Percentiles rank a stretch among this genome's conserved stretches.
Conservation (phyloP, 2,113 vertebrate genomes). For the Saccopteryx bilineata region DNA sequence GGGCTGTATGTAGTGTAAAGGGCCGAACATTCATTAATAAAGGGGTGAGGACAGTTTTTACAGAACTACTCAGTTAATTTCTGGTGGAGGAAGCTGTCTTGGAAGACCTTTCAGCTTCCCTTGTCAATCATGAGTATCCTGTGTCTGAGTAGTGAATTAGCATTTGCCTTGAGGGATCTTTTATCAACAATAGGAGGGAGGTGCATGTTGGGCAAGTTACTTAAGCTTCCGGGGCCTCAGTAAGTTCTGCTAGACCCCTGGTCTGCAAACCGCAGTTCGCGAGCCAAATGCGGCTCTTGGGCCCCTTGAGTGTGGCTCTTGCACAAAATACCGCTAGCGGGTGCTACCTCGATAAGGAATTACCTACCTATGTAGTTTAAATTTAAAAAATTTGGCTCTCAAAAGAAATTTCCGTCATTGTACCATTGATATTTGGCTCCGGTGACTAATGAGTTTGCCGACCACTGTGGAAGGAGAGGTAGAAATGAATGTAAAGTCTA, state of each 20-base stretch:
- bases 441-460: no score
- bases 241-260: not conserved
- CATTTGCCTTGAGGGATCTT: not conserved
- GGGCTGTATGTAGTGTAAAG: not conserved
- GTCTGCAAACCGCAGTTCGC: no score
- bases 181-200: not conserved
- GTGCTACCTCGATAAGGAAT: no score
- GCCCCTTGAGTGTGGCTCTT: no score
- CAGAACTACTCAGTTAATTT: not conserved
- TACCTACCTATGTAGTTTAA: no score
- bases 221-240: not conserved
- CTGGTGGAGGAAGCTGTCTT: not conserved
- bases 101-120: not conserved
- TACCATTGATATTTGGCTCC: no score
- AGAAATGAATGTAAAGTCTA: not conserved
- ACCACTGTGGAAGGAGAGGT: no score
- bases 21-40: not conserved
- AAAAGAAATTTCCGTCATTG: no score
- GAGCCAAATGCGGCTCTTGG: no score
- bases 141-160: not conserved
- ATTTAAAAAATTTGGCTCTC: no score
- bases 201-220: constrained; percentile 1
- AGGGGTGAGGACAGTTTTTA: not conserved
- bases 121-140: not conserved
- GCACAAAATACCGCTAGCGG: no score